These are phyloP conservation scores for Apodemia mormo DNA, from an alignment of 2,888 invertebrate species.

Conservation along the genomic window DNA sequence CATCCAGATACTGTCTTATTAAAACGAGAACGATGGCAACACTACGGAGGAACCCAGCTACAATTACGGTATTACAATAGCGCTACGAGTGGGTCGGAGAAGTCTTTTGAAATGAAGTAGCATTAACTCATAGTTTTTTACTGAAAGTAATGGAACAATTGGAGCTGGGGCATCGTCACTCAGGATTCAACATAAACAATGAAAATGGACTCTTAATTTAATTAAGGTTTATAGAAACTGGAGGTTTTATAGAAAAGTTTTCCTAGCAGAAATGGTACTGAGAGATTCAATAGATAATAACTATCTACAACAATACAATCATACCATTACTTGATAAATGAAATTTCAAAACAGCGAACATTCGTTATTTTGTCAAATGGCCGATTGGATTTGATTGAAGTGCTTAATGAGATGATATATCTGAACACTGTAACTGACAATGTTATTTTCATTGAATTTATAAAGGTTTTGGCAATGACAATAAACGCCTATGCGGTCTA, in stretches of 20 bases:
- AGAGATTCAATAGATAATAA: neutral
- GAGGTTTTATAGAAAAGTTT: conserved; percentile 12
- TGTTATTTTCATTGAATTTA: no score
- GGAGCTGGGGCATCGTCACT: conserved; percentile 37
- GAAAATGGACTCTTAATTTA: conserved; percentile 31
- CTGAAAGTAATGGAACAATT: conserved; percentile 50
- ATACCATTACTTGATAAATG: no score
- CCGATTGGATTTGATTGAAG: no score
- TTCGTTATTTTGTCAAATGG: no score
- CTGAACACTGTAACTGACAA: no score
- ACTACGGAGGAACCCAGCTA: conserved; percentile 34
- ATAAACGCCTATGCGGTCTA: no score
- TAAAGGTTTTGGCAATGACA: no score
- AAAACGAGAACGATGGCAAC: neutral
- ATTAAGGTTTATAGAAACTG: conserved; percentile 18
- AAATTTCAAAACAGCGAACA: no score
- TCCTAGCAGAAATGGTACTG: neutral
- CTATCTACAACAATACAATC: no score
- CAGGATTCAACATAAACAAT: conserved; percentile 37
- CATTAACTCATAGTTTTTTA: conserved; percentile 44
- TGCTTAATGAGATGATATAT: no score
- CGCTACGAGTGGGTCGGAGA: conserved; percentile 47
- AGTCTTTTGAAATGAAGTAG: conserved; percentile 52
- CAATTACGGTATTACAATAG: conserved; percentile 58
- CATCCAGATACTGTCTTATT: neutral